A percentile compares a stretch with the other conserved stretches of the same genome.
Evolutionary conservation across 92 coral and sea anemone species (phyloP).

Genomic region (Porites lobata): DNA sequence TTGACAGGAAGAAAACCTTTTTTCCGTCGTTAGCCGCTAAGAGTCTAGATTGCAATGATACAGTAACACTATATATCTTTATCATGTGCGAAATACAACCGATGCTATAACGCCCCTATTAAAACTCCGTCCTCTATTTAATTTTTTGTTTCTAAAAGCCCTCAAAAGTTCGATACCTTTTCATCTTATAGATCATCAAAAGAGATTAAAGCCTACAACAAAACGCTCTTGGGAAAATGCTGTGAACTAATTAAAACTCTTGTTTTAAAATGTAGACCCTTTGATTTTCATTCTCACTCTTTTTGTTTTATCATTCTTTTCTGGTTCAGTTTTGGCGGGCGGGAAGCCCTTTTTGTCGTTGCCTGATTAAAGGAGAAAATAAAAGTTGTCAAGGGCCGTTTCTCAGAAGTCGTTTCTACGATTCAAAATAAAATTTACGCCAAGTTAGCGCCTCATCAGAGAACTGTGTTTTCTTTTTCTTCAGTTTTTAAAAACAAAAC

Average conservation of each 20-base stretch:
- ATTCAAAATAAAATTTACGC: background rate
- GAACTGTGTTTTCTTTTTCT: background rate
- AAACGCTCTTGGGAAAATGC: constrained; percentile 1
- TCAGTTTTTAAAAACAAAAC: background rate
- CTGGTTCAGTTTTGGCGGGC: background rate
- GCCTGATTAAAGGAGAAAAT: background rate
- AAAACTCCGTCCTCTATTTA: background rate
- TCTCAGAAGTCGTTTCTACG: background rate
- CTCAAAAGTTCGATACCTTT: constrained; percentile 19
- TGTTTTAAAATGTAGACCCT: background rate
- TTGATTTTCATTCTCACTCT: background rate
- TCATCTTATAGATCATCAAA: constrained; percentile 20
- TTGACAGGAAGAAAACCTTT: background rate
- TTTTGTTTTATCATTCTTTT: background rate
- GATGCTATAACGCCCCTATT: too few relatives aligned
- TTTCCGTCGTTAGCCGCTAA: background rate
- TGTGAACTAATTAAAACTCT: constrained; percentile 11
- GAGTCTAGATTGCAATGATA: background rate
- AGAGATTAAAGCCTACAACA: constrained; percentile 25
- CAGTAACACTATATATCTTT: too few relatives aligned
- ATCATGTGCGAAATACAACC: background rate
- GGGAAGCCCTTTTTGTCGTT: background rate
- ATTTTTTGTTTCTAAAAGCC: background rate
- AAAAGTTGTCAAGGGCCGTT: background rate
- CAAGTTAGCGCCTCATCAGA: background rate